These are phyloP conservation scores for Listronotus bonariensis DNA, from an alignment of 1,140 invertebrate species.

Conservation along the genomic window DNA sequence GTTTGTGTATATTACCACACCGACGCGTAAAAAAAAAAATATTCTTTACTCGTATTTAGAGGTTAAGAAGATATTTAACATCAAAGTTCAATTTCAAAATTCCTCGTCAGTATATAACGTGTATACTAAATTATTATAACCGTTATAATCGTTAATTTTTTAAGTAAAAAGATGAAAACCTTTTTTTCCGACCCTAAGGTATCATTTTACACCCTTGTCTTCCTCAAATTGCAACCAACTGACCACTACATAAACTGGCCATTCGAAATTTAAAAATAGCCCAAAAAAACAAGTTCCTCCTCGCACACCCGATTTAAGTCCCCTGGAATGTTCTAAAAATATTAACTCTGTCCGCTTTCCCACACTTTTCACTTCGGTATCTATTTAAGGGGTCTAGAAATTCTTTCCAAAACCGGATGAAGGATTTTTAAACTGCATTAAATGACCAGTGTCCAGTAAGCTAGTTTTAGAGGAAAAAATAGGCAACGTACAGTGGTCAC, in stretches of 20 bases:
- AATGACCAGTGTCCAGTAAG: constrained; percentile 26
- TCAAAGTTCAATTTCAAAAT: too few relatives aligned
- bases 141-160: constrained; percentile 13
- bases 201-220: constrained; percentile 29
- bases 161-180: constrained; percentile 24
- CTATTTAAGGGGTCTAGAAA: constrained; percentile 22
- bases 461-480: constrained; percentile 21
- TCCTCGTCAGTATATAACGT: too few relatives aligned
- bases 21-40: too few relatives aligned
- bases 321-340: constrained; percentile 23
- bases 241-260: constrained; percentile 26
- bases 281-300: constrained; percentile 20
- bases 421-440: background rate
- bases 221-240: constrained; percentile 24
- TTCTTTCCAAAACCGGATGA: constrained; percentile 8
- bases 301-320: constrained; percentile 12
- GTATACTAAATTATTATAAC: background rate
- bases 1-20: too few relatives aligned
- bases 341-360: constrained; percentile 24
- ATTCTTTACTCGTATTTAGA: too few relatives aligned
- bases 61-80: too few relatives aligned
- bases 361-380: constrained; percentile 19
- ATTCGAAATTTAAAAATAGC: constrained; percentile 6
- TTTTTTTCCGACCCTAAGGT: constrained; percentile 9
- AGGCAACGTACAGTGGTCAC: constrained; percentile 13